Evolutionary conservation across 2,113 vertebrate species (phyloP).

Genomic region (Mesoclemmys tuberculata): DNA sequence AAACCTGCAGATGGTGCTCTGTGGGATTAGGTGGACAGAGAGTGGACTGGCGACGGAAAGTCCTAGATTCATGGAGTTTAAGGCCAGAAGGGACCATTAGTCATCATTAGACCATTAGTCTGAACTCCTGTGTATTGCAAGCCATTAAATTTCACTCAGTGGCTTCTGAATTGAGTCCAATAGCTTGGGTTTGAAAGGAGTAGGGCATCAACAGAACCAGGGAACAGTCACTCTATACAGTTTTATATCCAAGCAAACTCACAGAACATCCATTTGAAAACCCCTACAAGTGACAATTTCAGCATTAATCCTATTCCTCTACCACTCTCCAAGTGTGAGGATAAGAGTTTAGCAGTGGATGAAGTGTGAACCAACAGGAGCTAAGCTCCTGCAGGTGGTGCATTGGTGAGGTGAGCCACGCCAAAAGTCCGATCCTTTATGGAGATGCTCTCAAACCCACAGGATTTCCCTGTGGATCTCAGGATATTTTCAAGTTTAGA

Average conservation of each 20-base stretch:
- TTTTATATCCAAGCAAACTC: neutral
- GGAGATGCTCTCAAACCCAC: neutral
- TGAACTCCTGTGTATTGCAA: neutral
- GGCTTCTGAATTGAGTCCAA: neutral
- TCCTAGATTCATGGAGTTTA: neutral
- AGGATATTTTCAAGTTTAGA: neutral
- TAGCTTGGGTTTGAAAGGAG: neutral
- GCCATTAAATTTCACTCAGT: neutral
- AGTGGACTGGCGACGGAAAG: neutral
- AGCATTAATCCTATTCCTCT: neutral
- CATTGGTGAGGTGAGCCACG: slow-evolving; percentile 19
- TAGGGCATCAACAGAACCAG: neutral
- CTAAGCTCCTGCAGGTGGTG: neutral
- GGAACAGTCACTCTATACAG: neutral
- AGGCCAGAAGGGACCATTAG: neutral
- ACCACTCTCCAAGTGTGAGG: neutral
- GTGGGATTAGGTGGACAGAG: neutral
- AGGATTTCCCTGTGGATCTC: slow-evolving; percentile 7
- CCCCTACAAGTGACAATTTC: neutral
- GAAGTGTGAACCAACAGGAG: slow-evolving; percentile 22
- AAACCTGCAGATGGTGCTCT: rapidly evolving
- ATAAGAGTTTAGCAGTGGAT: neutral
- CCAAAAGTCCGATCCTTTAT: neutral
- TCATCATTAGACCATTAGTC: neutral
- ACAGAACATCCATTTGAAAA: neutral